Evolutionary conservation across 2,113 vertebrate species (phyloP), one percentile per base, ranked within the genome.

Genomic region (Catagonus wagneri): DNA sequence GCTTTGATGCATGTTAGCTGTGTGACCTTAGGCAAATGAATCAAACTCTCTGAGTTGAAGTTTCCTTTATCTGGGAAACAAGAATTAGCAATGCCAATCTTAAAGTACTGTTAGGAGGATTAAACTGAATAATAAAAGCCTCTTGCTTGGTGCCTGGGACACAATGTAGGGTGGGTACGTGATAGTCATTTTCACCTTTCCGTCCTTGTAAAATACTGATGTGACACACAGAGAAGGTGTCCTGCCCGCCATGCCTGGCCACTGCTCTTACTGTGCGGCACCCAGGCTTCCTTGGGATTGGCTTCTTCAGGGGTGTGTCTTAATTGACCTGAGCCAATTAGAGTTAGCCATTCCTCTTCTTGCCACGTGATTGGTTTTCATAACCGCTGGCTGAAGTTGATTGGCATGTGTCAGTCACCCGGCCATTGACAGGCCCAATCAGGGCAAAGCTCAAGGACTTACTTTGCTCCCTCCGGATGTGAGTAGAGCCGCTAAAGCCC

Each of bases 221-320:
- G 16, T 13, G 60, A 11, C 16, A 14, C 29, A 6, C 19, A 7
- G 19, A 81, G 29, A 1, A 0, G 29, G 58, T 25, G 61, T 60
- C 75, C 9, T 6, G 1, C 8, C 44, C 44, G 0, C 2, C 1
- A 3, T 0, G 2, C 36, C 60, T 1, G 39, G 32, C 1, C 6
- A 22, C 15, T 16, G 19, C 32, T n/a, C 3, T 50, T 34, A 2
- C n/a, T 0, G 11, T 0, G n/a, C 19, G 3, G 29, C 9, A 27
- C 36, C 44, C 2, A 44, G 32, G n/a, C 14, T 29, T 13, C 16
- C 10, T 2, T 88, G 66, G 13, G 25, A 68, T 39, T 29, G 44
- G 23, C 6, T 20, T 44, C 29, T 27, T 16, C 13, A 27, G 32
- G 50, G 54, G 1, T 0, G 0, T 27, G 72, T 66, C 29, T 66